Base-by-base conservation (phyloP, 2,113 vertebrate species). In the Anas platyrhynchos region DNA sequence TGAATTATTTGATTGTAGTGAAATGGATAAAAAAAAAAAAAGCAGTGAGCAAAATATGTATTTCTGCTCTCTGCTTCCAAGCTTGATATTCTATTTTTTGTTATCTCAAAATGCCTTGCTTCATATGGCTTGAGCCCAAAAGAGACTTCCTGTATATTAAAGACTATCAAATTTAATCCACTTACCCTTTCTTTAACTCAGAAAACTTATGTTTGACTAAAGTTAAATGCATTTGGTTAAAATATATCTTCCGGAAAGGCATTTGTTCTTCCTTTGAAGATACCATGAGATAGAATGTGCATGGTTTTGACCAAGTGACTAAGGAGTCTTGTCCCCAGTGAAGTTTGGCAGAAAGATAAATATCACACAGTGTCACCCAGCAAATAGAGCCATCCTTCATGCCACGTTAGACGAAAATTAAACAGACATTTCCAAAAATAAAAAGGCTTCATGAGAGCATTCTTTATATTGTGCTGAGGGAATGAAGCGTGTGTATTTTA, bases 191-290 rank as follows among this genome's bases (percentile, higher is more conserved):
- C 34, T 62, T 26, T 79, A 74, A 73, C 34, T 93, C 77, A 82
- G 77, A 93, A 94, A 85, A 93, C 56, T 68, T 92, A 48, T 41
- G 56, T 89, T 92, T 87, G 13, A 87, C 81, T 96, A 44, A 87
- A 91, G 86, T 58, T 12, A 93, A 89, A 79, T 77, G 69, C 5
- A 50, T 78, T 91, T 81, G 15, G 29, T 41, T 92, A 81, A 91
- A 90, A 63, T 52, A 84, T 13, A 31, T 68, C 48, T 91, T 63
- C 68, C 38, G 78, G 48, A 68, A 76, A 93, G 54, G 6, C 8
- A 71, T 78, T 90, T 94, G 52, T 81, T 78, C 46, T 88, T 72
- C 68, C 65, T 50, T 62, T 86, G 88, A 91, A 86, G 36, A 55
- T 61, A 52, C 5, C n/a, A 22, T 54, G 46, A 52, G 34, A 41